Evolutionary conservation across 2,888 invertebrate genomes (phyloP).

Genomic region (Metallyticus violacea): DNA sequence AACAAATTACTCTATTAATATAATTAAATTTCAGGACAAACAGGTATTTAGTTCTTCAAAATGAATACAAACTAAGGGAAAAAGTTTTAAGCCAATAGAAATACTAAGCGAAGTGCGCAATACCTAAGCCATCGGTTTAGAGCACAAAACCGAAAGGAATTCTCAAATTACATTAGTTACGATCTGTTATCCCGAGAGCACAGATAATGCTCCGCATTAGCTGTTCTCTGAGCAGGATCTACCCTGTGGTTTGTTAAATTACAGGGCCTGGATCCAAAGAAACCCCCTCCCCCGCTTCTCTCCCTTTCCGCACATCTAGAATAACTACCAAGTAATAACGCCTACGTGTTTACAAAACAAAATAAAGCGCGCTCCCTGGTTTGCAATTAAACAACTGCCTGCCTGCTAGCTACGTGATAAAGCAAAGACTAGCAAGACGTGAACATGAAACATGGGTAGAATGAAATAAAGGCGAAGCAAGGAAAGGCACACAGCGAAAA

Average conservation of each 20-base stretch:
- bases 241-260: too few relatives aligned
- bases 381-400: neutral
- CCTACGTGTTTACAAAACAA: neutral
- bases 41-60: too few relatives aligned
- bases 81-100: too few relatives aligned
- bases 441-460: neutral
- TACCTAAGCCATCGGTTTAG: too few relatives aligned
- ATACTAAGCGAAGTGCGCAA: too few relatives aligned
- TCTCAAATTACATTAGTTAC: too few relatives aligned
- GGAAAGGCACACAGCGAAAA: neutral
- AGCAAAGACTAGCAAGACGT: neutral
- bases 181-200: neutral
- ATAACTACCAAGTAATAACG: neutral
- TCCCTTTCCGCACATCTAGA: neutral
- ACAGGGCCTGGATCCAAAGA: too few relatives aligned
- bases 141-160: too few relatives aligned
- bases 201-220: neutral
- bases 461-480: neutral
- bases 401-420: neutral
- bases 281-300: neutral
- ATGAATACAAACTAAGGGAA: too few relatives aligned
- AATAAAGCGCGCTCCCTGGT: neutral
- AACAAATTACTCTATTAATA: too few relatives aligned
- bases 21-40: too few relatives aligned
- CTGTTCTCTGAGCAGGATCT: too few relatives aligned